Evolutionary conservation across 2,797 vertebrate species (phyloP).

Genomic region (Megalops cyprinoides): DNA sequence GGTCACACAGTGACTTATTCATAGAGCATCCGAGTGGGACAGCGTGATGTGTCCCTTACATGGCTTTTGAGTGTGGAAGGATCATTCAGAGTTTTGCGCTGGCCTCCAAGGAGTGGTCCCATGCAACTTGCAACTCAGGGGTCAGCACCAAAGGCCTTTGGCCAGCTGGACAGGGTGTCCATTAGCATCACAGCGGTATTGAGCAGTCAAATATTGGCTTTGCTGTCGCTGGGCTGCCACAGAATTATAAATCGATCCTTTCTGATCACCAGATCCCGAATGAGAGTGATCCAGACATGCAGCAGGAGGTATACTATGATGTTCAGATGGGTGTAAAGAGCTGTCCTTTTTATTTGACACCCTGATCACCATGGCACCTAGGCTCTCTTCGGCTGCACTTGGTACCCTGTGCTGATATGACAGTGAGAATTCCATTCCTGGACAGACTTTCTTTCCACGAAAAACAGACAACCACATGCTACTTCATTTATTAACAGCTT

Average conservation of each 20-base stretch:
- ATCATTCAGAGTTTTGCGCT: not conserved
- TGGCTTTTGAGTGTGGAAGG: slow-evolving; percentile 10
- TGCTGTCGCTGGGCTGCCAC: not conserved
- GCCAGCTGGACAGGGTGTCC: not conserved
- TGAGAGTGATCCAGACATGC: not conserved
- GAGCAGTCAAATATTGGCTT: not conserved
- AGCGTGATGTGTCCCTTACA: not conserved
- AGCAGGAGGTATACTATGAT: no score
- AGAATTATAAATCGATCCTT: not conserved
- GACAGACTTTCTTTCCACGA: no score
- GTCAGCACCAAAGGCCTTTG: not conserved
- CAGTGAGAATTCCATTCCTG: not conserved
- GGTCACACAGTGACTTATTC: not conserved
- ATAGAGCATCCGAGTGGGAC: not conserved
- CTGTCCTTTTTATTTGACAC: no score
- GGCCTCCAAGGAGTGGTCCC: not conserved
- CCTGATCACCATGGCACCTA: no score
- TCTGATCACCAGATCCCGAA: not conserved
- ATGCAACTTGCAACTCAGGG: no score
- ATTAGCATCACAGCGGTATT: not conserved
- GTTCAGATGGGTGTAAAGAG: no score
- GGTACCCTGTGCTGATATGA: not conserved
- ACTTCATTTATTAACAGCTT: not conserved
- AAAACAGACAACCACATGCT: not conserved
- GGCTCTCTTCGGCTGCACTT: no score